These are phyloP conservation scores for Amia ocellicauda DNA, from an alignment of 2,113 vertebrate species.

Conservation along the genomic window DNA sequence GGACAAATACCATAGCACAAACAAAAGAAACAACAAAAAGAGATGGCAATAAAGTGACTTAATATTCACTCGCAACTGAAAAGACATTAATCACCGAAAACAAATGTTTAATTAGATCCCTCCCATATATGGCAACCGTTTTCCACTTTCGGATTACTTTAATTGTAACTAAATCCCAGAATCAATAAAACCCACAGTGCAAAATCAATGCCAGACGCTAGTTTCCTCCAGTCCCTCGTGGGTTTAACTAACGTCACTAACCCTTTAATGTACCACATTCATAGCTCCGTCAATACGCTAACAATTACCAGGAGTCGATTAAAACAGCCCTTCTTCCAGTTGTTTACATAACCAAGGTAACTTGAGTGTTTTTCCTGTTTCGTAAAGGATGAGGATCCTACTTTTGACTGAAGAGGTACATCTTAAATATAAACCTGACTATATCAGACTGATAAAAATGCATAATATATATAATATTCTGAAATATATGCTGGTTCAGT, in stretches of 20 bases:
- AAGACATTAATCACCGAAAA: background rate
- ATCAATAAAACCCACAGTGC: background rate
- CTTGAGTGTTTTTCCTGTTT: no score
- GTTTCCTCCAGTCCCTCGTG: background rate
- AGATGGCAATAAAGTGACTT: no score
- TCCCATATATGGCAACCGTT: background rate
- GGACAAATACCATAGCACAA: no score
- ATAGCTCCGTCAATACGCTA: background rate
- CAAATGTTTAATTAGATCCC: background rate
- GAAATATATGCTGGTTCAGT: no score
- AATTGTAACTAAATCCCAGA: slow-evolving; percentile 1
- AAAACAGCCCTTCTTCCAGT: background rate
- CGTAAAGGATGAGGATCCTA: no score
- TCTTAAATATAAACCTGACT: no score
- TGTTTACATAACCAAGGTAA: no score
- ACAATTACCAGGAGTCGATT: background rate
- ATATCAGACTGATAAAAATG: no score
- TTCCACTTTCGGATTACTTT: slow-evolving; percentile 8
- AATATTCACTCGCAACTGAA: no score
- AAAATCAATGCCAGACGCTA: slow-evolving; percentile 6
- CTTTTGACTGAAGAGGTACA: no score
- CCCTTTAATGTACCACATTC: background rate
- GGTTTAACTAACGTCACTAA: background rate
- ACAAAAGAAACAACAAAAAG: no score
- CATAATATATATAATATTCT: no score